A percentile compares a stretch with the other conserved stretches of the same genome.
These are phyloP conservation scores for Glandiceps talaboti DNA, from an alignment of 53 echinoderm and acorn worm genomes.

Conservation along the genomic window DNA sequence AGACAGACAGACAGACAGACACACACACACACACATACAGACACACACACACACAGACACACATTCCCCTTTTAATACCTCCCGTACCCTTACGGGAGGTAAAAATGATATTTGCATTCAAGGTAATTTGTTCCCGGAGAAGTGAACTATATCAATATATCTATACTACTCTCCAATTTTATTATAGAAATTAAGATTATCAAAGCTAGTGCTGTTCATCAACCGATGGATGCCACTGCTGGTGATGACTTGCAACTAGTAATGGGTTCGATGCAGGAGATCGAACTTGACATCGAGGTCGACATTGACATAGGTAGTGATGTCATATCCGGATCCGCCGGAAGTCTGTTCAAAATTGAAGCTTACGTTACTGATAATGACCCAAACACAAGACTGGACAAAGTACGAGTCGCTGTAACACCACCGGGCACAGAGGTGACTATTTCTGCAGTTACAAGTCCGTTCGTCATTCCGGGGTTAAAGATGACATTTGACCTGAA, in stretches of 20 bases:
- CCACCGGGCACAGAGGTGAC: neutral
- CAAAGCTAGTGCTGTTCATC: too few relatives aligned
- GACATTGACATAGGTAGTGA: neutral
- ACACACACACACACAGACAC: too few relatives aligned
- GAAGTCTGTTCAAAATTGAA: neutral
- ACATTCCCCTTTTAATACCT: too few relatives aligned
- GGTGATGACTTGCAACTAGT: neutral
- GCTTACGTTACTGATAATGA: neutral
- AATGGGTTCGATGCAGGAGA: neutral
- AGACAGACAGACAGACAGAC: too few relatives aligned
- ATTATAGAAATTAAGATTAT: too few relatives aligned
- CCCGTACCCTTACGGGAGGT: too few relatives aligned
- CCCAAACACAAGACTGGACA: neutral
- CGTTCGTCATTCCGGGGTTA: neutral
- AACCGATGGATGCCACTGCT: neutral
- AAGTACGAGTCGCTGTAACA: neutral
- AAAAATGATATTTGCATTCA: too few relatives aligned
- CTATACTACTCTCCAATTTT: too few relatives aligned
- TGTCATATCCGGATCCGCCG: neutral
- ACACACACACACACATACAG: too few relatives aligned
- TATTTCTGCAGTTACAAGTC: neutral
- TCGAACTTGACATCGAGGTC: neutral
- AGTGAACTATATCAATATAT: too few relatives aligned
- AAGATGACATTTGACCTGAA: neutral
- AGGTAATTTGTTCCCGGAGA: too few relatives aligned